Evolutionary conservation across 2,888 invertebrate genomes (phyloP), one percentile per base, ranked within the genome.

Genomic region (Tromatobia lineatoria): DNA sequence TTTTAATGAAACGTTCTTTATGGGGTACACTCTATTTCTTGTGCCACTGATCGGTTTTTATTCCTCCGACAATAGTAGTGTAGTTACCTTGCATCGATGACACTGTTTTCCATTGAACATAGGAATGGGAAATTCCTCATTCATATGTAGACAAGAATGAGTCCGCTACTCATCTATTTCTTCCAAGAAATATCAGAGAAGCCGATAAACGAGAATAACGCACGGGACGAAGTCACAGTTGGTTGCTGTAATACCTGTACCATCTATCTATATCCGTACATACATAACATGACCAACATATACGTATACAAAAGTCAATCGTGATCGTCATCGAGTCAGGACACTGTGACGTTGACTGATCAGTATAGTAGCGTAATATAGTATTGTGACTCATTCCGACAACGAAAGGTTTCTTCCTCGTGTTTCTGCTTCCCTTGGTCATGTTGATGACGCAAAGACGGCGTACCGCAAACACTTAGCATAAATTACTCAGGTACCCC

Each of bases 331-430:
- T 57, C 25, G 54, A 23, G 54, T 1, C 15, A 11, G 54, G 23
- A 54, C 3, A 54, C 54, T 13, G 25, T 57, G 57, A 57, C 57
- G 57, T 57, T 15, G 57, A 25, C 15, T 23, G 25, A 67, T n/a
- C 25, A 64, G 64, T 42, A 64, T 57, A 57, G 25, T 57, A 57
- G 13, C 45, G 11, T 25, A 15, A 13, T 47, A 25, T 23, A 45
- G 15, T 69, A 70, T 54, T 50, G 25, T 76, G 76, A 82, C 64
- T 82, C 81, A 82, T 66, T 45, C 20, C n/a, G 18, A 71, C 34
- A 57, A 76, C 11, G 71, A 76, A 76, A 81, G 76, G 70, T 64
- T 76, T 81, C 80, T 64, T 45, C 81, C 42, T 29, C 45, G 45
- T 71, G 29, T 70, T 11, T 47, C 4, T 57, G 54, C 52, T 29